Evolutionary conservation across 2,888 invertebrate species (phyloP).

Genomic region (Acrobeloides nanus): DNA sequence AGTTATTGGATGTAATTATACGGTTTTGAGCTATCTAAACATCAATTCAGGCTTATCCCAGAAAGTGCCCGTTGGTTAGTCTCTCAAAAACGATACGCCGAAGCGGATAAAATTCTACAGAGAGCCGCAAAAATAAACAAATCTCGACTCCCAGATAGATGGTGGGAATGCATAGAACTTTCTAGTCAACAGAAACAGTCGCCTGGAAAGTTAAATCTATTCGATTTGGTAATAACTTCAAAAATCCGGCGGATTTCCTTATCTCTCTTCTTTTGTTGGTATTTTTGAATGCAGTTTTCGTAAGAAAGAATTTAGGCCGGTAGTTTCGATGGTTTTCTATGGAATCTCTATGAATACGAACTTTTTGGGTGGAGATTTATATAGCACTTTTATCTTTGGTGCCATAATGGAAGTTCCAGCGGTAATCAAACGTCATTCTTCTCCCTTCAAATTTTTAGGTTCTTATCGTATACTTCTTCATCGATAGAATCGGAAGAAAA

Average conservation of each 20-base stretch:
- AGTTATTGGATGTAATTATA: conserved; percentile 40
- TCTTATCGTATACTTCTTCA: conserved; percentile 39
- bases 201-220: too few species aligned
- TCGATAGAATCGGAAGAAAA: conserved; percentile 55
- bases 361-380: conserved; percentile 69
- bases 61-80: conserved; percentile 50
- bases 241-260: conserved; percentile 40
- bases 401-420: conserved; percentile 55
- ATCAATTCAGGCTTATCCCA: conserved; percentile 35
- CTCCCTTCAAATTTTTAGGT: too few species aligned
- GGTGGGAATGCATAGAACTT: conserved; percentile 35
- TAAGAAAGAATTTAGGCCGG: too few species aligned
- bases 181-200: conserved; percentile 13
- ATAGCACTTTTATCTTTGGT: conserved; percentile 77
- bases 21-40: conserved; percentile 3
- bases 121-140: conserved; percentile 40
- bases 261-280: conserved; percentile 46
- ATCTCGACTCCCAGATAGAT: conserved; percentile 40
- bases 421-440: too few species aligned
- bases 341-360: conserved; percentile 79
- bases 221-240: conserved; percentile 46
- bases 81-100: conserved; percentile 40
- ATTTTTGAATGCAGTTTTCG: too few species aligned
- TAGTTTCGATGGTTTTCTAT: conserved; percentile 78
- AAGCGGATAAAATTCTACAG: conserved; percentile 46